Evolutionary conservation across 2,113 vertebrate genomes (phyloP), one percentile per base, ranked within the genome.

Genomic region (Nesogale talazaci): DNA sequence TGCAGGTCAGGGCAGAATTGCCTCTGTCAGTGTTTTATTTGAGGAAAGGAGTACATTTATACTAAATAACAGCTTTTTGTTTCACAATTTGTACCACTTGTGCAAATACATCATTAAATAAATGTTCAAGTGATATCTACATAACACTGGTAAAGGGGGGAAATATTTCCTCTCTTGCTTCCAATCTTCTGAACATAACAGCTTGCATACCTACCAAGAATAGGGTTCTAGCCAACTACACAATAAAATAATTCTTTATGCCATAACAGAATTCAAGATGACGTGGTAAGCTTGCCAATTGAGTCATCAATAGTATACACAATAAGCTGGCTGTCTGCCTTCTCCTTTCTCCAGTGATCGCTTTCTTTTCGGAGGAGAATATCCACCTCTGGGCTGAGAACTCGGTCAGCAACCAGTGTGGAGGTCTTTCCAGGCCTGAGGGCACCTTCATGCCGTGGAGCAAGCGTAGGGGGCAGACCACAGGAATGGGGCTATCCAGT

Each of bases 221-320:
- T 31, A 46, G 27, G 93, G 86, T 81, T 96, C 94, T 91, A 92
- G 19, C 56, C n/a, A n/a, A n/a, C 91, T 65, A 88, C 3, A 79
- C 90, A n/a, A n/a, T n/a, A n/a, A n/a, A 83, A 75, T 65, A 65
- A 2, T 25, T 85, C 84, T 27, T 74, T 36, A 17, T 19, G 76
- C 85, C 79, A 92, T 34, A 40, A 92, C 84, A 59, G 31, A 40
- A 91, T 86, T 98, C 97, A 99, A 20, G 94, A 95, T 93, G 98
- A 2, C 6, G 98, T 98, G 96, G 98, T 98, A 96, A 99, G 97
- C 96, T 99, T 99, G 97, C 99, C 99, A 97, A 99, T 99, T 94
- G 99, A 98, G 95, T 99, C 99, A 94, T 99, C 99, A 25, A 99
- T 98, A 11, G 99, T 99, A 94, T 99, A 99, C 75, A 99, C 98